These are phyloP conservation scores for Psittacula echo DNA, from an alignment of 2,797 vertebrate genomes.

Conservation along the genomic window DNA sequence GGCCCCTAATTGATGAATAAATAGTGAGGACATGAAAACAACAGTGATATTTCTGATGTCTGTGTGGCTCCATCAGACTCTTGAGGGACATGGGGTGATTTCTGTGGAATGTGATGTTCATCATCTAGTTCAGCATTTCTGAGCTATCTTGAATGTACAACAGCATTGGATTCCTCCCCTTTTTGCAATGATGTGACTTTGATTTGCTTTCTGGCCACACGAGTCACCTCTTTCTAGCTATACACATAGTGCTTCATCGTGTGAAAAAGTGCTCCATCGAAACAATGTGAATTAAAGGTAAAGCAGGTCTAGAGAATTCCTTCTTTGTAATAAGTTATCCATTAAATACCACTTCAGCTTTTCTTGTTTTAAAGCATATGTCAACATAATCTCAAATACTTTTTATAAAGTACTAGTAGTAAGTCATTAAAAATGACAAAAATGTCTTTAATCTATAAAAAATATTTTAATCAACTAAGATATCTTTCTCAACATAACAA, in stretches of 20 bases:
- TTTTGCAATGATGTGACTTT: background rate
- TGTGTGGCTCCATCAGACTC: background rate
- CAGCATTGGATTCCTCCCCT: background rate
- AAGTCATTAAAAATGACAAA: conserved; percentile 85
- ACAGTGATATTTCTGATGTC: background rate
- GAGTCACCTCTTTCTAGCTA: background rate
- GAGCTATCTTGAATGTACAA: background rate
- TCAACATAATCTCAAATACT: conserved; percentile 75
- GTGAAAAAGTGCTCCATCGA: conserved; percentile 30
- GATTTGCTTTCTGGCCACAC: background rate
- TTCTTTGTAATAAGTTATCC: conserved; percentile 76
- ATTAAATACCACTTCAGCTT: conserved; percentile 73
- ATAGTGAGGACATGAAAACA: fast-evolving
- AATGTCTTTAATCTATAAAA: conserved; percentile 81
- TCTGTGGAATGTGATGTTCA: background rate
- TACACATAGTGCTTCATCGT: background rate
- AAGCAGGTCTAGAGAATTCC: conserved; percentile 59
- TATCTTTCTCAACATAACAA: conserved; percentile 64
- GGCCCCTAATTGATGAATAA: background rate
- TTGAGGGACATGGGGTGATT: background rate
- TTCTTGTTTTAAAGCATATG: conserved; percentile 70
- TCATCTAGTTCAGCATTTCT: background rate
- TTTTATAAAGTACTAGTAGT: conserved; percentile 78
- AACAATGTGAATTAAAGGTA: conserved; percentile 29
- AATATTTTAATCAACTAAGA: conserved; percentile 69